Conservation (phyloP, 2,888 invertebrate genomes). For the Lottia scabra region DNA sequence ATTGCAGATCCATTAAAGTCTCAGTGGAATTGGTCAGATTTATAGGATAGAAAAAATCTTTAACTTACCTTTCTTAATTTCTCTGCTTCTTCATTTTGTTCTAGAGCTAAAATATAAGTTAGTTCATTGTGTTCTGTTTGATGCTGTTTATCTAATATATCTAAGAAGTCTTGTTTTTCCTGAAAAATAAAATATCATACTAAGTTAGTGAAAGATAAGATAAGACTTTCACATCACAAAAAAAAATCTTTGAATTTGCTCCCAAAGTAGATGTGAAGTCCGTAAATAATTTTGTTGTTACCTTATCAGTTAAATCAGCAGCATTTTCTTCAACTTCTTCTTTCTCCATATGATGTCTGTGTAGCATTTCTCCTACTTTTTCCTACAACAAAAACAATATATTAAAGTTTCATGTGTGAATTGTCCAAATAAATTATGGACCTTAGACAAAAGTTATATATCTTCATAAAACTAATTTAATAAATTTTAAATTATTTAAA, state of each 20-base stretch:
- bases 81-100: slow-evolving; percentile 66
- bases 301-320: slow-evolving; percentile 32
- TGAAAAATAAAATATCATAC: slow-evolving; percentile 22
- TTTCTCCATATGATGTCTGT: slow-evolving; percentile 35
- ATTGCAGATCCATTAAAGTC: too few species aligned
- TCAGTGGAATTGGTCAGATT: too few species aligned
- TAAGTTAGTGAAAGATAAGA: too few species aligned
- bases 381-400: slow-evolving; percentile 24
- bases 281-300: slow-evolving; percentile 19
- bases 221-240: too few species aligned
- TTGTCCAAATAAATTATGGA: too few species aligned
- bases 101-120: slow-evolving; percentile 57
- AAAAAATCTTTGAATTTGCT: too few species aligned
- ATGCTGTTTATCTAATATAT: slow-evolving; percentile 57
- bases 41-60: too few species aligned
- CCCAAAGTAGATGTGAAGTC: too few species aligned
- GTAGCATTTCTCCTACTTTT: slow-evolving; percentile 33
- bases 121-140: slow-evolving; percentile 61
- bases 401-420: too few species aligned
- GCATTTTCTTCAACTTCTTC: slow-evolving; percentile 29
- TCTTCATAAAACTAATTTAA: too few species aligned
- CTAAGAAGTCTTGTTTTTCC: slow-evolving; percentile 52
- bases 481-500: too few species aligned
- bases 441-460: too few species aligned
- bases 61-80: slow-evolving; percentile 61